Evolutionary conservation across 1,140 invertebrate genomes (phyloP), one percentile per base, ranked within the genome.

Genomic region (Drosophila rhopaloa): DNA sequence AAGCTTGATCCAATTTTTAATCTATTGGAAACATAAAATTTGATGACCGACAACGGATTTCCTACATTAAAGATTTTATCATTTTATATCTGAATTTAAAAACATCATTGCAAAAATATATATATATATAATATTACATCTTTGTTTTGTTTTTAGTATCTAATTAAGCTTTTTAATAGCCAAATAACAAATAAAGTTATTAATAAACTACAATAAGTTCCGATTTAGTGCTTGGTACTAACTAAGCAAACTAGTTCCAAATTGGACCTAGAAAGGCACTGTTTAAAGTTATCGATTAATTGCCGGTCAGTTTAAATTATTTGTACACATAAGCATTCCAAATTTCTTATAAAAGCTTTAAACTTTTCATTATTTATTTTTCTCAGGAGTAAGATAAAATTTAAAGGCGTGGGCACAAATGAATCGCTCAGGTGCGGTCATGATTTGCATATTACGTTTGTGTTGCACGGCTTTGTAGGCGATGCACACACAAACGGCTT

Each of bases 371-470:
- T 11, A 14, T 5, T 19, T 10, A 19, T 29, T n/a, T 13, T 8
- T 9, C 11, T 50, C 8, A 10, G 16, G 11, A 32, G 8, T 1
- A 24, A n/a, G 9, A 32, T 6, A 4, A 10, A 19, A 32, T 8
- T 32, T 5, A 32, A 60, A 43, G 27, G 38, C n/a, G 54, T 24
- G 38, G 38, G n/a, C 6, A 6, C 2, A 9, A 14, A 9, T 35
- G 27, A 43, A 5, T 7, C 2, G 13, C 11, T 1, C 38, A 44
- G 47, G 29, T 54, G 47, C 24, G 32, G 47, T 53, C 8, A 3
- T 53, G 32, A 68, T 46, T 68, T 68, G 27, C 47, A 68, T 68
- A 53, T 13, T 44, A 9, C 9, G n/a, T n/a, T 1, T 8, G 8
- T 50, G 7, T 43, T 40, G 9, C 27, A n/a, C 7, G 37, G 29